A percentile compares a stretch with the other conserved stretches of the same genome.
Conservation (phyloP, 2,797 vertebrate genomes). For the Danio tinwini region DNA sequence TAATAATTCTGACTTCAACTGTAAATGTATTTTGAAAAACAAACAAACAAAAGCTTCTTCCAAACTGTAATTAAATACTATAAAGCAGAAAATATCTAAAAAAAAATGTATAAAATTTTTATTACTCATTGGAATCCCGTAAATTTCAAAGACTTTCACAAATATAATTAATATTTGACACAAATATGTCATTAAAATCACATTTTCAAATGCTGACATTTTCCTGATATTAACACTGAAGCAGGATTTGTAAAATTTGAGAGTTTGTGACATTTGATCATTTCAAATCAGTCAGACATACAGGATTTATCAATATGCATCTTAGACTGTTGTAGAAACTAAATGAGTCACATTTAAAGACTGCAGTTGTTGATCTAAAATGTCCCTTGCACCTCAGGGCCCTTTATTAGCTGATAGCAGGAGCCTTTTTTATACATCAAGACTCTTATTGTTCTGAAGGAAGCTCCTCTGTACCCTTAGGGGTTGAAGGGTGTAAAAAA, state of each 20-base stretch:
- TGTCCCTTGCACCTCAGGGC: background rate
- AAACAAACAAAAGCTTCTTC: too few species aligned
- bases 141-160: background rate
- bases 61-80: background rate
- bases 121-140: background rate
- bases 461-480: slow-evolving; percentile 46
- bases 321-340: background rate
- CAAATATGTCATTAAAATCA: too few species aligned
- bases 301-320: background rate
- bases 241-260: background rate
- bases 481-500: slow-evolving; percentile 44
- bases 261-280: background rate
- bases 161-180: too few species aligned
- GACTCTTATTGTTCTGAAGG: slow-evolving; percentile 38
- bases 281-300: background rate
- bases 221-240: background rate
- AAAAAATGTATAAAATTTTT: background rate
- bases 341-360: background rate
- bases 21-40: too few species aligned
- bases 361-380: background rate
- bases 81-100: background rate
- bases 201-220: background rate
- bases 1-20: too few species aligned
- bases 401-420: slow-evolving; percentile 7
- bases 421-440: background rate